Base-by-base conservation (phyloP, 2,797 vertebrate species). In the Scleropages formosus region DNA sequence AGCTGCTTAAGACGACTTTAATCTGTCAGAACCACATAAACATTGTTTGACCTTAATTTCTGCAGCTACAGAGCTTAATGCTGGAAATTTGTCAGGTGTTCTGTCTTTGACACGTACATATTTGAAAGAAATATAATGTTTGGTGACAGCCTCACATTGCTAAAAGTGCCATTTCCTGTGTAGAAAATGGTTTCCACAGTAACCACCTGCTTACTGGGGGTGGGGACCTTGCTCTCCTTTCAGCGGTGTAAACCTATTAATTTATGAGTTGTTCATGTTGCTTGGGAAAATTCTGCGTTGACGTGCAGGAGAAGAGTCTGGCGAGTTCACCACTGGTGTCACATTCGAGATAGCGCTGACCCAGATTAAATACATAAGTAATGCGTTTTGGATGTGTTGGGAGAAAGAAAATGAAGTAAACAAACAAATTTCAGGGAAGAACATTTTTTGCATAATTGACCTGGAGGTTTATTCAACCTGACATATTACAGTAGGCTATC, bases 1-100 rank as follows among this genome's bases (percentile, higher is more conserved):
- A 83, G 82, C 77, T 56, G 75, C 78, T 81, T 78, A 78, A 74
- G 59, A 75, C 76, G 78, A 78, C 82, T 83, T 84, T 83, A 85
- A 88, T 88, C 84, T 80, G 77, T 85, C 80, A 79, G 66, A 84
- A 80, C 72, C 82, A 68, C 76, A 69, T 70, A 80, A 82, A 81
- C 76, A 83, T 65, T 73, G 83, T 62, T 80, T 85, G 82, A 88
- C 86, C 84, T 85, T 88, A 87, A 87, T 88, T 86, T 87, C 80
- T 85, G 71, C 75, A 67, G 74, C 83, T 73, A 77, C 63, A 69
- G 78, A 26, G 60, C 79, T 77, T 69, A 56, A 75, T 72, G 75
- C 74, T 49, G 73, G 74, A 76, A 79, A 82, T 80, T 77, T 61
- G 73, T 82, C 81, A 61, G 69, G 69, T 69, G 77, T 79, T 63